Base-by-base conservation (phyloP, 2,888 invertebrate genomes). In the Nymphalis polychloros region DNA sequence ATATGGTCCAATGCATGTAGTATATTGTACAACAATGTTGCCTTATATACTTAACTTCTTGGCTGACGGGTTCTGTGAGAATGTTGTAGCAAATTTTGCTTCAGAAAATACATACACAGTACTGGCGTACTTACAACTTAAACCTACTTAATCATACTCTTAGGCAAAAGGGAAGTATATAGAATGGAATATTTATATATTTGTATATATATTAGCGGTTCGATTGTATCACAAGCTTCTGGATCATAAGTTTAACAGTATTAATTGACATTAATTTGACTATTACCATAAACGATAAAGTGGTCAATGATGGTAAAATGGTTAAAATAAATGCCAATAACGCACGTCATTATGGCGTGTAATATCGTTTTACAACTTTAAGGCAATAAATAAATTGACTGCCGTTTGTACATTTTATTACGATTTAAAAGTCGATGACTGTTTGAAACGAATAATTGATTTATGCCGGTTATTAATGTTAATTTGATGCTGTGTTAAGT, bases 331-430 rank as follows among this genome's bases (percentile, higher is more conserved):
- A 92, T 84, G 87, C 87, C 89, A 90, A 89, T 90, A 90, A 87
- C 89, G 89, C 89, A 89, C 90, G 81, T 91, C 87, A 92, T 92
- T 90, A 92, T 87, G 82, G 85, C 87, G 87, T 91, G 88, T 90
- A 89, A 92, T 90, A 92, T 90, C 84, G 89, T 87, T 92, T 92
- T 90, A 92, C 92, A 90, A 90, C 92, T 91, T 88, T 84, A 86
- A 85, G 84, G 91, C 87, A 90, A 90, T 92, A 92, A 92, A 92
- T 90, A 90, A 86, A 90, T 89, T 89, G 88, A 90, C 90, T 90
- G 90, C 90, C 85, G 90, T 86, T 90, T 86, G 88, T 90, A 88
- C 84, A 90, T 89, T 92, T 92, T 92, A 92, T 92, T 91, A 89
- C 89, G 86, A 92, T 92, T 92, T 91, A 89, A 91, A 89, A 91